A percentile compares a stretch with the other conserved stretches of the same genome.
phyloP scores from a whole-genome alignment of 2,797 vertebrate species.

The Eremophila alpestris region DNA sequence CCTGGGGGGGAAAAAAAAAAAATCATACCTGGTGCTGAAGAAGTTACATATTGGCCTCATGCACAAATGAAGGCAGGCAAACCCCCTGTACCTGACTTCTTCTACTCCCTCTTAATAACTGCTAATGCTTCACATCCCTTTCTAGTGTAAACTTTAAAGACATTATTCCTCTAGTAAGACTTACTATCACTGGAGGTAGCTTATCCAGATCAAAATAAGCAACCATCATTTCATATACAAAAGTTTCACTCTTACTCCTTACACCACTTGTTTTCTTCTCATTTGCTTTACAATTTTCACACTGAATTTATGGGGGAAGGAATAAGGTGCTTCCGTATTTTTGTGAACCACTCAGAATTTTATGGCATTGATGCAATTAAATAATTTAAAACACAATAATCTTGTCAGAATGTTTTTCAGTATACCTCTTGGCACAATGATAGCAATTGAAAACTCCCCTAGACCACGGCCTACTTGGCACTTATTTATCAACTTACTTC shows the following conservation, averaged over 20 bases:
- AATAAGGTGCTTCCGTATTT: not conserved
- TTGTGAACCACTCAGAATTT: not conserved
- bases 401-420: constrained; percentile 65
- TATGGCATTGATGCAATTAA: not conserved
- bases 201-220: not conserved
- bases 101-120: not conserved
- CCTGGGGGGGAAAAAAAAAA: not conserved
- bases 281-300: not conserved
- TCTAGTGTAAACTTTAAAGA: not conserved
- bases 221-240: accelerated
- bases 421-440: constrained; percentile 42
- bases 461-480: constrained; percentile 16
- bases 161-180: not conserved
- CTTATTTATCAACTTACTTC: constrained; percentile 44
- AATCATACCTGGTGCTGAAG: not conserved
- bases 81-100: not conserved
- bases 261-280: not conserved
- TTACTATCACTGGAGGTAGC: not conserved
- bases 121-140: not conserved
- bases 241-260: not conserved
- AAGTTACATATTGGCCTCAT: not conserved
- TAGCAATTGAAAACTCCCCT: constrained; percentile 27
- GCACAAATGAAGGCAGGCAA: not conserved
- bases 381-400: constrained; percentile 47
- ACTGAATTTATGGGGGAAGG: not conserved